Conservation (phyloP, 1,140 invertebrate species). For the Drosophila truncata region DNA sequence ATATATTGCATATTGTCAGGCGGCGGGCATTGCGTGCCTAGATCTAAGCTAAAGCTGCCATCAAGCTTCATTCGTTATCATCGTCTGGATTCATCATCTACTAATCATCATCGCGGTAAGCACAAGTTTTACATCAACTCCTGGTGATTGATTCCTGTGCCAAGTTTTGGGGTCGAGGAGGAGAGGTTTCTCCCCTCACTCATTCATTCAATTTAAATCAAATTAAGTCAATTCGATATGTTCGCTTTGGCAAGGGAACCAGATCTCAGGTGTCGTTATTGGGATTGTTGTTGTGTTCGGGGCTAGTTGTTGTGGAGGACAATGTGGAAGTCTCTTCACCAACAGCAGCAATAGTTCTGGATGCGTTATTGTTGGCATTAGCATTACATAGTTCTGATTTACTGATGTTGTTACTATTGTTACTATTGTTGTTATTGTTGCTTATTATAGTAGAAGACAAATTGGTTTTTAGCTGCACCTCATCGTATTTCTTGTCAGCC, state of each 20-base stretch:
- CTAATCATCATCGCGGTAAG: slow-evolving; percentile 44
- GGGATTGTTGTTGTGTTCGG: slow-evolving; percentile 69
- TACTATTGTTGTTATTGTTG: slow-evolving; percentile 67
- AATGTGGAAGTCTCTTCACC: slow-evolving; percentile 79
- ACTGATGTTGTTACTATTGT: slow-evolving; percentile 55
- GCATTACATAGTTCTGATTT: slow-evolving; percentile 45
- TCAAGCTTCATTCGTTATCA: slow-evolving; percentile 48
- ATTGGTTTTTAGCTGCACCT: slow-evolving; percentile 90
- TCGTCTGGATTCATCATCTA: slow-evolving; percentile 21
- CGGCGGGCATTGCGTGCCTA: slow-evolving; percentile 58
- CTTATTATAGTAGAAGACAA: slow-evolving; percentile 68
- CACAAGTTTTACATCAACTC: slow-evolving; percentile 72
- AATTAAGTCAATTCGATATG: slow-evolving; percentile 17
- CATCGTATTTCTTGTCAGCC: slow-evolving; percentile 99
- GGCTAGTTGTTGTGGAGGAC: slow-evolving; percentile 65
- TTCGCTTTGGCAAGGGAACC: slow-evolving; percentile 63
- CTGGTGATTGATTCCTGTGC: slow-evolving; percentile 64
- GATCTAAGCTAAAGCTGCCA: slow-evolving; percentile 55
- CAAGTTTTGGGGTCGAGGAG: slow-evolving; percentile 42
- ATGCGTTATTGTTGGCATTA: slow-evolving; percentile 73
- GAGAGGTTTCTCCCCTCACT: background rate
- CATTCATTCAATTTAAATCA: slow-evolving; percentile 18
- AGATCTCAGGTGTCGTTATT: slow-evolving; percentile 75
- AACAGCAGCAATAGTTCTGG: slow-evolving; percentile 72
- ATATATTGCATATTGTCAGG: slow-evolving; percentile 58